Evolutionary conservation across 2,797 vertebrate genomes (phyloP).

Genomic region (Choloepus didactylus): DNA sequence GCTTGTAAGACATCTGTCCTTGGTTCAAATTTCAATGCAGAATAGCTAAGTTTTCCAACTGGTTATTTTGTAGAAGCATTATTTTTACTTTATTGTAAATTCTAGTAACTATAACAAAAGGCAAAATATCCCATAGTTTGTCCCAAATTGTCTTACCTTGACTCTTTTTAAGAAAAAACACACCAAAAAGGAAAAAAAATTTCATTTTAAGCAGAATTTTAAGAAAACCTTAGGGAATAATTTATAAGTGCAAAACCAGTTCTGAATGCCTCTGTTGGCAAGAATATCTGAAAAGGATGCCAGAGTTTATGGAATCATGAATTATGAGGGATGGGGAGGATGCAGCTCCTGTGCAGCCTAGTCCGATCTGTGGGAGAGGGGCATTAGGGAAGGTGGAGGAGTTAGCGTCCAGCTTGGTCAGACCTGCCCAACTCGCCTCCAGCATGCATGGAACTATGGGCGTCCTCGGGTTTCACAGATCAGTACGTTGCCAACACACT

Average conservation of each 20-base stretch:
- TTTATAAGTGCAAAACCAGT: background rate
- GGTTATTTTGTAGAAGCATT: background rate
- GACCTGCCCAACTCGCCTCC: background rate
- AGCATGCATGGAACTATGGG: background rate
- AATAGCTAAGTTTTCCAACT: background rate
- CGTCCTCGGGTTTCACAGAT: background rate
- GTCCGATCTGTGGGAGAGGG: background rate
- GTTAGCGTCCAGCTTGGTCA: background rate
- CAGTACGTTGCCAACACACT: background rate
- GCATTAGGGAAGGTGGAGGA: background rate
- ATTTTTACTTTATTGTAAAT: conserved; percentile 31
- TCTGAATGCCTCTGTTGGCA: background rate
- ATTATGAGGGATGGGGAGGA: too few relatives aligned
- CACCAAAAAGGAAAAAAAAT: background rate
- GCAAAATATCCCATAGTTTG: background rate
- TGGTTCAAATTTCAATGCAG: background rate
- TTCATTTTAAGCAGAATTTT: background rate
- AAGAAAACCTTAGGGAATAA: background rate
- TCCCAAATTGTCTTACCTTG: background rate
- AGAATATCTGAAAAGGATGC: background rate
- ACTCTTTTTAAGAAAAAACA: background rate
- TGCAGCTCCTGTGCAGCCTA: background rate
- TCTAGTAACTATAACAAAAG: conserved; percentile 20
- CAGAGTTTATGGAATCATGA: background rate
- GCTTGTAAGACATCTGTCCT: background rate